Conservation (phyloP, 2,888 invertebrate species). For the Dasysyrphus albostriatus region DNA sequence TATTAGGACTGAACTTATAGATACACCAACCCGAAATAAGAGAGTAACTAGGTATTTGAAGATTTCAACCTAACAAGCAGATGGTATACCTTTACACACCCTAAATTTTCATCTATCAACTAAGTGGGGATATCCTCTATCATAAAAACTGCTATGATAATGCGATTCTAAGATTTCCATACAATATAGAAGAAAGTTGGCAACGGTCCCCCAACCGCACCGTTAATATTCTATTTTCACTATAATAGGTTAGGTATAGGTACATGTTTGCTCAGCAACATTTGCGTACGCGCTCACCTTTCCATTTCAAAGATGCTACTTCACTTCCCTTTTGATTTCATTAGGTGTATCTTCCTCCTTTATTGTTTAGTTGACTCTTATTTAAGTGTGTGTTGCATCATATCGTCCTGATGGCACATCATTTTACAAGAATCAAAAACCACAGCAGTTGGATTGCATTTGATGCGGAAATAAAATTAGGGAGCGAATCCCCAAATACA, state of each 20-base stretch:
- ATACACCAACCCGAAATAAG: background rate
- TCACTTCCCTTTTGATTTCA: slow-evolving; percentile 66
- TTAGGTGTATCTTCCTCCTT: slow-evolving; percentile 38
- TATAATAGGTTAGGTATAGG: background rate
- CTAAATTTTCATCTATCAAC: background rate
- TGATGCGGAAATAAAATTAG: slow-evolving; percentile 24
- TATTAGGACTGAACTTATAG: too few relatives aligned
- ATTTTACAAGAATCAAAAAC: slow-evolving; percentile 35
- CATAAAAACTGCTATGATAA: background rate
- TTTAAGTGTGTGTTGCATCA: slow-evolving; percentile 49
- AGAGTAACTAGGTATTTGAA: too few relatives aligned
- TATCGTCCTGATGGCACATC: slow-evolving; percentile 42
- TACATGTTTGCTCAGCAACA: slow-evolving; percentile 6
- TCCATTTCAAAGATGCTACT: slow-evolving; percentile 17
- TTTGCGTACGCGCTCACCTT: slow-evolving; percentile 9
- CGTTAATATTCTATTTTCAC: slow-evolving; percentile 17
- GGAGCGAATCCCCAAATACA: slow-evolving; percentile 16
- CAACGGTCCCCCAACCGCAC: background rate
- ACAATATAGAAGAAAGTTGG: background rate
- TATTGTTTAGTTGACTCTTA: slow-evolving; percentile 63
- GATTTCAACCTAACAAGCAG: background rate
- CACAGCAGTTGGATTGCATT: slow-evolving; percentile 61
- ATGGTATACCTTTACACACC: background rate
- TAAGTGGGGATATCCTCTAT: slow-evolving; percentile 14
- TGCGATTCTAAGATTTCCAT: background rate